Conservation (phyloP, 2,797 vertebrate genomes). For the Microchirus variegatus region DNA sequence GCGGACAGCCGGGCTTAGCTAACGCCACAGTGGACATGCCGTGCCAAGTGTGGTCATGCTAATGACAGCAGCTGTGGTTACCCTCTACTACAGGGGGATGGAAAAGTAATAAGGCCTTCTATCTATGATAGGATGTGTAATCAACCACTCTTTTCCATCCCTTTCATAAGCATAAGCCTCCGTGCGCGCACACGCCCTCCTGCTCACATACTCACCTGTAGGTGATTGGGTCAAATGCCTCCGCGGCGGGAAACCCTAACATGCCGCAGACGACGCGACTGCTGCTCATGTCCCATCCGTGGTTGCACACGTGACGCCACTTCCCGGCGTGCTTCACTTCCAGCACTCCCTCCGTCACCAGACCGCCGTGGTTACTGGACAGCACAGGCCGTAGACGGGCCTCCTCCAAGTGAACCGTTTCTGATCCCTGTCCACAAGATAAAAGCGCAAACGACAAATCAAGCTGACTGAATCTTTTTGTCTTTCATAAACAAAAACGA, state of each 20-base stretch:
- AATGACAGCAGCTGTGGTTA: conserved; percentile 65
- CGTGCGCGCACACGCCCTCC: neutral
- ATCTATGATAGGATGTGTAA: conserved; percentile 38
- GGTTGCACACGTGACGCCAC: conserved; percentile 93
- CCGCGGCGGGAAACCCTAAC: conserved; percentile 90
- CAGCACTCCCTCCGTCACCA: conserved; percentile 90
- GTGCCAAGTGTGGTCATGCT: conserved; percentile 62
- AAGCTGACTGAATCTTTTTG: conserved; percentile 1
- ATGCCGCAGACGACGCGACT: conserved; percentile 92
- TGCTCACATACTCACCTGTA: conserved; percentile 85
- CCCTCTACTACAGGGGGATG: conserved; percentile 59
- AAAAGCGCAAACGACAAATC: neutral
- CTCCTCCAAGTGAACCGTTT: conserved; percentile 80
- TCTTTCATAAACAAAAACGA: conserved; percentile 1
- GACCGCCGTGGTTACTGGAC: conserved; percentile 76
- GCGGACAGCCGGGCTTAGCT: conserved; percentile 32
- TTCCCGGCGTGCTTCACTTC: conserved; percentile 91
- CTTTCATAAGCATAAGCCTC: conserved; percentile 9
- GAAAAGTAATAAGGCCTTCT: conserved; percentile 32
- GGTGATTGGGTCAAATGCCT: conserved; percentile 79
- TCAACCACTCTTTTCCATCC: conserved; percentile 51
- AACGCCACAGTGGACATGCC: conserved; percentile 44
- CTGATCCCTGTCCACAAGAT: conserved; percentile 60
- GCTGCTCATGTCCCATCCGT: conserved; percentile 87
- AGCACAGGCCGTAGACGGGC: conserved; percentile 89